Conservation (phyloP, 1,140 invertebrate species). For the Drosophila fuyamai region DNA sequence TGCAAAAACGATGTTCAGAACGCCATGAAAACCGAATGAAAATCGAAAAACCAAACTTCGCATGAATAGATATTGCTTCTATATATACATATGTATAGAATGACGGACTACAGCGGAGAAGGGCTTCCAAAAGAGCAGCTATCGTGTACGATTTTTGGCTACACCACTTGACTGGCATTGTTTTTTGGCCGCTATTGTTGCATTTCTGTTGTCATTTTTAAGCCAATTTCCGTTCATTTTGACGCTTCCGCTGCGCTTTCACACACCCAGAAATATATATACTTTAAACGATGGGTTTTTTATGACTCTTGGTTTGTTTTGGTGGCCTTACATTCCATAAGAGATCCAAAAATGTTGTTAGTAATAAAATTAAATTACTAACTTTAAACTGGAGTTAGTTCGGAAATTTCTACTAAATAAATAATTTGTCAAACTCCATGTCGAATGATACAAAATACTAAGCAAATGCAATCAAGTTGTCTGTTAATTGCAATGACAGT, state of each 20-base stretch:
- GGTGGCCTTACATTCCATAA: constrained; percentile 16
- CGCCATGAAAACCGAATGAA: constrained; percentile 50
- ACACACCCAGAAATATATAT: constrained; percentile 30
- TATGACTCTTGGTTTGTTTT: constrained; percentile 1
- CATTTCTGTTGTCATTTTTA: constrained; percentile 76
- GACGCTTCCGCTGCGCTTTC: constrained; percentile 68
- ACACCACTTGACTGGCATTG: constrained; percentile 44
- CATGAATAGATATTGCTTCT: constrained; percentile 59
- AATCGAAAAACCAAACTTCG: constrained; percentile 47
- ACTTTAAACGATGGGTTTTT: constrained; percentile 28
- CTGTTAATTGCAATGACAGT: constrained; percentile 19
- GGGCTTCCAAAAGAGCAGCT: constrained; percentile 25
- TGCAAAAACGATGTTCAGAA: constrained; percentile 64
- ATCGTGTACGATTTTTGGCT: constrained; percentile 27
- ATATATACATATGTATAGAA: constrained; percentile 12
- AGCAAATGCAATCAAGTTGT: constrained; percentile 21
- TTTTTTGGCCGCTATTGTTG: constrained; percentile 57
- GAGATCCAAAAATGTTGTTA: constrained; percentile 1
- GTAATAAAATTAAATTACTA: constrained; percentile 13
- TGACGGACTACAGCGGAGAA: constrained; percentile 21
- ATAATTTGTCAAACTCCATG: constrained; percentile 2
- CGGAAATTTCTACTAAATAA: constrained; percentile 4
- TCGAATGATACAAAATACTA: not conserved
- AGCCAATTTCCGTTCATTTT: constrained; percentile 83
- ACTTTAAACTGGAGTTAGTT: constrained; percentile 8